Evolutionary conservation across 2,797 vertebrate species (phyloP).

Genomic region (Pachyuromys duprasi): DNA sequence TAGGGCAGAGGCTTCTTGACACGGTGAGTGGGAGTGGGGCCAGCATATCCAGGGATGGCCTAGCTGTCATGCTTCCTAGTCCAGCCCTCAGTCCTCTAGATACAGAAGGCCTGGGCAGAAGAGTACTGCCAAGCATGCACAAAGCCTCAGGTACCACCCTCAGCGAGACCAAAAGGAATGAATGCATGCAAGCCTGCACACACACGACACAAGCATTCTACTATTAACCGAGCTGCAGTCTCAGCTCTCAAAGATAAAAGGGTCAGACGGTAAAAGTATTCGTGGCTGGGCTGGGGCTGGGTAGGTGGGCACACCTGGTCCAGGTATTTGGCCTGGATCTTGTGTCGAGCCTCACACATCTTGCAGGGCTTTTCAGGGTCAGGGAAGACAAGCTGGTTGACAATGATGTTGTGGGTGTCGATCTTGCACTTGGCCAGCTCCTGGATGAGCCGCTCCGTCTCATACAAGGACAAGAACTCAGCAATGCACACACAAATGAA

Average conservation of each 20-base stretch:
- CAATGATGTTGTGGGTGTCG: slow-evolving; percentile 97
- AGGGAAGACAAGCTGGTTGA: slow-evolving; percentile 97
- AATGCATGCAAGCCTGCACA: not conserved
- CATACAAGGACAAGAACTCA: slow-evolving; percentile 96
- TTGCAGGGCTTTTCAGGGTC: slow-evolving; percentile 93
- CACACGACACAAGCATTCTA: not conserved
- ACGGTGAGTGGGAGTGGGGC: not conserved
- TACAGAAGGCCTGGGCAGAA: not conserved
- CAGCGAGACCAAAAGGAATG: not conserved
- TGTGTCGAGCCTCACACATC: slow-evolving; percentile 97
- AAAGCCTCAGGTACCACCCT: not conserved
- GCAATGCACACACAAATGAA: slow-evolving; percentile 98
- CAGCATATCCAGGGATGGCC: not conserved
- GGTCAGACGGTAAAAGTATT: not conserved
- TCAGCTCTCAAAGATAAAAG: not conserved
- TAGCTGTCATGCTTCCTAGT: not conserved
- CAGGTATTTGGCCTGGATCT: slow-evolving; percentile 98
- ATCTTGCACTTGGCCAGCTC: slow-evolving; percentile 97
- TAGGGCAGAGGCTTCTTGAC: not conserved
- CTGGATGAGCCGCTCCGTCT: slow-evolving; percentile 97
- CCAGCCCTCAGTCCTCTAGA: not conserved
- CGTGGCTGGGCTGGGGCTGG: not conserved
- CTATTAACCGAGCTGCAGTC: not conserved
- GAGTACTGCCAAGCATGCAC: not conserved
- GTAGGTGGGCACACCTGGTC: slow-evolving; percentile 91